A percentile compares a stretch with the other conserved stretches of the same genome.
phyloP scores from a whole-genome alignment of 2,888 invertebrate genomes.

The Polietes domitor region DNA sequence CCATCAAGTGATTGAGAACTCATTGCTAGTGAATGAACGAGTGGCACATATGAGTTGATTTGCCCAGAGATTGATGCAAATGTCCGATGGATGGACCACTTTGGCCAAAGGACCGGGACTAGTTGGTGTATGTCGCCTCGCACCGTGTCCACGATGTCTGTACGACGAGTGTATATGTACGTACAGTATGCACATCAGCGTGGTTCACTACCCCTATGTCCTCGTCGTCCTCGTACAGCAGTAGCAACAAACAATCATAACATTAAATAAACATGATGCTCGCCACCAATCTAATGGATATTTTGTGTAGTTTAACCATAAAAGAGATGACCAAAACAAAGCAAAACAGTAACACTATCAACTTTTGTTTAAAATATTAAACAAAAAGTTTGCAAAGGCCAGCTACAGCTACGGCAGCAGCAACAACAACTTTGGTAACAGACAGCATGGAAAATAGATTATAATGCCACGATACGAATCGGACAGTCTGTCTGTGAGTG shows the following conservation, averaged over 20 bases:
- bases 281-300: constrained; percentile 46
- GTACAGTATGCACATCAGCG: neutral
- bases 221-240: neutral
- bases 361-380: constrained; percentile 41
- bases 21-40: neutral
- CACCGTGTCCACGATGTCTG: neutral
- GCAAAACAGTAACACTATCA: constrained; percentile 30
- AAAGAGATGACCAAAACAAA: constrained; percentile 21
- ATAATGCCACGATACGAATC: neutral
- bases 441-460: constrained; percentile 39
- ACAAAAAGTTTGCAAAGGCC: constrained; percentile 18
- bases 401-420: neutral
- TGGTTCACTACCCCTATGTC: no score
- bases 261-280: constrained; percentile 36
- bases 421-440: constrained; percentile 22
- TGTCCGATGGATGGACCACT: neutral
- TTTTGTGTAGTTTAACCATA: constrained; percentile 42
- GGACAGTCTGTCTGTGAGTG: constrained; percentile 19
- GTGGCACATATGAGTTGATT: neutral
- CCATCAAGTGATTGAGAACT: constrained; percentile 26
- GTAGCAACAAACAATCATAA: constrained; percentile 36
- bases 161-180: neutral
- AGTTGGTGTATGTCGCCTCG: neutral
- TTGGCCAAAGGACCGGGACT: neutral
- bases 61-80: constrained; percentile 4